Conservation (phyloP, 2,888 invertebrate genomes). For the Aplocera efformata region DNA sequence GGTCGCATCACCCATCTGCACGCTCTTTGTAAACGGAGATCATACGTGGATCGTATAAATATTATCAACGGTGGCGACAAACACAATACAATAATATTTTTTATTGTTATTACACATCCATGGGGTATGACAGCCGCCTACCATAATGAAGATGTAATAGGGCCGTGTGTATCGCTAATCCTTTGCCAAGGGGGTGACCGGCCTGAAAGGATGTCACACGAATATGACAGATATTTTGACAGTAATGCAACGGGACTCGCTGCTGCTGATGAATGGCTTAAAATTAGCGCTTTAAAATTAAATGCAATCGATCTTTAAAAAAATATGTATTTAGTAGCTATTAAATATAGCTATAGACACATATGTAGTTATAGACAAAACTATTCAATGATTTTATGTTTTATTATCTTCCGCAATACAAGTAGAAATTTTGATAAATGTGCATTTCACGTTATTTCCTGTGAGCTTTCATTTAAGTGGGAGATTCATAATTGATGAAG, state of each 20-base stretch:
- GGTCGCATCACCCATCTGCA: conserved; percentile 41
- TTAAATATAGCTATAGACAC: too few species aligned
- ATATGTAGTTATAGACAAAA: too few species aligned
- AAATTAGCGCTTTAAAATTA: conserved; percentile 48
- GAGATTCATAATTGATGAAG: too few species aligned
- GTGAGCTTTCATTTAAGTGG: too few species aligned
- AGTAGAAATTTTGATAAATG: too few species aligned
- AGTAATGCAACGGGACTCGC: conserved; percentile 73
- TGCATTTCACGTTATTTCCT: too few species aligned
- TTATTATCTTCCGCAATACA: too few species aligned
- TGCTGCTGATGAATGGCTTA: conserved; percentile 41
- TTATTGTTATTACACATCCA: conserved; percentile 59
- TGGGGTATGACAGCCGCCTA: conserved; percentile 68
- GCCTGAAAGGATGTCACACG: conserved; percentile 73
- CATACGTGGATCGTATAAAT: conserved; percentile 65
- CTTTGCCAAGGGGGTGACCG: conserved; percentile 71
- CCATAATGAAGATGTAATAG: conserved; percentile 80
- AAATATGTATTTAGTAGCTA: conserved; percentile 1
- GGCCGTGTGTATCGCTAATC: conserved; percentile 67
- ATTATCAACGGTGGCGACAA: conserved; percentile 64
- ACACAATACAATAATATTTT: conserved; percentile 68
- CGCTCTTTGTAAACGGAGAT: conserved; percentile 59
- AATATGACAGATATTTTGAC: conserved; percentile 80
- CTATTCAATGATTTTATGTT: too few species aligned
- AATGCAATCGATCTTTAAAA: conserved; percentile 20